These are phyloP conservation scores for Andrena flavipes DNA, from an alignment of 2,888 invertebrate genomes.

Conservation along the genomic window DNA sequence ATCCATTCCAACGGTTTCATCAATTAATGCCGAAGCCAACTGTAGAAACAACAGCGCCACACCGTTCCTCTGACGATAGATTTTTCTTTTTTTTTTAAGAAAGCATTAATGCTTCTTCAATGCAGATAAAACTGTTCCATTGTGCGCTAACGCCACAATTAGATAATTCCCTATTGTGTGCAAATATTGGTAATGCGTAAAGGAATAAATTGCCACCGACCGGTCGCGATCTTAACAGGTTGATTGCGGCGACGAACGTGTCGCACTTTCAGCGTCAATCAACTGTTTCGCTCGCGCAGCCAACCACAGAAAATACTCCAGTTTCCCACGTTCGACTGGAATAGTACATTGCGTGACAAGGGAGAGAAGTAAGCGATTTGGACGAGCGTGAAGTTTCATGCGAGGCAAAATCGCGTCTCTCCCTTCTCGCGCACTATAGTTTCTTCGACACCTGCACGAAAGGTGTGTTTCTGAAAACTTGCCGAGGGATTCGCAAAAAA, in stretches of 20 bases:
- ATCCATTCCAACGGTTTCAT: slow-evolving; percentile 6
- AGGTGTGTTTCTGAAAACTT: no score
- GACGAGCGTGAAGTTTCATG: no score
- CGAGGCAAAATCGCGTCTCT: no score
- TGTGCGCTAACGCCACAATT: slow-evolving; percentile 32
- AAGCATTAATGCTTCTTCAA: background rate
- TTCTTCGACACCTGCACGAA: no score
- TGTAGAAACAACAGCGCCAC: background rate
- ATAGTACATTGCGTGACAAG: no score
- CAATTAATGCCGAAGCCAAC: background rate
- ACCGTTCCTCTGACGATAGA: background rate
- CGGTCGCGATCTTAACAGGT: slow-evolving; percentile 15
- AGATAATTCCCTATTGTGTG: slow-evolving; percentile 44
- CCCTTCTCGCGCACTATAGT: no score
- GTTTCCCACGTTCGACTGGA: no score
- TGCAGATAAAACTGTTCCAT: slow-evolving; percentile 28
- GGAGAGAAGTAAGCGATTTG: no score
- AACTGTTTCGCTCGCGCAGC: background rate
- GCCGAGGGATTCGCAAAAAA: no score
- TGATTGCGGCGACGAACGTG: background rate
- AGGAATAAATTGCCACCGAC: slow-evolving; percentile 7
- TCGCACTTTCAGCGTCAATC: slow-evolving; percentile 3
- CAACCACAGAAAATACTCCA: no score
- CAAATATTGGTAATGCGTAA: slow-evolving; percentile 33
- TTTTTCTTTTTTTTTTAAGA: background rate